phyloP scores from a whole-genome alignment of 92 coral and sea anemone species.

The Siderastrea radians region DNA sequence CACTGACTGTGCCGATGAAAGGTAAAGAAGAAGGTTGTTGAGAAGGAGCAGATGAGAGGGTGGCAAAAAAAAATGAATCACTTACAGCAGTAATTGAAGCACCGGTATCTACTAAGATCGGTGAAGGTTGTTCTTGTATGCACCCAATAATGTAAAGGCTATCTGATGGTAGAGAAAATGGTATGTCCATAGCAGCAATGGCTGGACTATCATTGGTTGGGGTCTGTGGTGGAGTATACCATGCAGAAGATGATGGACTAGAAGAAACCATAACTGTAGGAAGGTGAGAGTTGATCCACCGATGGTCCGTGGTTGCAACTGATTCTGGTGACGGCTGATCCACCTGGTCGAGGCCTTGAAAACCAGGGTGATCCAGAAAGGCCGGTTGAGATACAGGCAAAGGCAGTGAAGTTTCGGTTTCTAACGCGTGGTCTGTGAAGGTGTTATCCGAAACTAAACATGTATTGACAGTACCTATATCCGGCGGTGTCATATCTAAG shows the following conservation, averaged over 20 bases:
- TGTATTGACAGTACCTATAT: background rate
- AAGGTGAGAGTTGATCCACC: too few species aligned
- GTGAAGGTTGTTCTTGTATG: background rate
- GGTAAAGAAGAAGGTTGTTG: background rate
- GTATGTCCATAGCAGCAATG: too few species aligned
- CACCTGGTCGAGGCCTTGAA: background rate
- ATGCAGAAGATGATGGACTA: too few species aligned
- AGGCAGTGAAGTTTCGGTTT: background rate
- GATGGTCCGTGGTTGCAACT: too few species aligned
- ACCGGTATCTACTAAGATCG: constrained; percentile 56
- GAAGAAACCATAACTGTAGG: too few species aligned
- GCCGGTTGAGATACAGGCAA: background rate
- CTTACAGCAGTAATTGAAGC: constrained; percentile 46
- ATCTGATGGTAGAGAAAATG: background rate
- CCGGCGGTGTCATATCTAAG: background rate
- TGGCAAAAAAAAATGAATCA: background rate
- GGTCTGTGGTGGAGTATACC: too few species aligned
- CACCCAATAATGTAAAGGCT: background rate
- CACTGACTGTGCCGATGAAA: constrained; percentile 58
- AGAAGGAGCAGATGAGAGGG: background rate
- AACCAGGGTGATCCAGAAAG: background rate
- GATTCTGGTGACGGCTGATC: too few species aligned
- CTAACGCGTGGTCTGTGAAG: background rate
- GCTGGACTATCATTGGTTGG: too few species aligned
- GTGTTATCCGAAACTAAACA: background rate